Base-by-base conservation (phyloP, 2,888 invertebrate species). In the Ophioninae sp. region DNA sequence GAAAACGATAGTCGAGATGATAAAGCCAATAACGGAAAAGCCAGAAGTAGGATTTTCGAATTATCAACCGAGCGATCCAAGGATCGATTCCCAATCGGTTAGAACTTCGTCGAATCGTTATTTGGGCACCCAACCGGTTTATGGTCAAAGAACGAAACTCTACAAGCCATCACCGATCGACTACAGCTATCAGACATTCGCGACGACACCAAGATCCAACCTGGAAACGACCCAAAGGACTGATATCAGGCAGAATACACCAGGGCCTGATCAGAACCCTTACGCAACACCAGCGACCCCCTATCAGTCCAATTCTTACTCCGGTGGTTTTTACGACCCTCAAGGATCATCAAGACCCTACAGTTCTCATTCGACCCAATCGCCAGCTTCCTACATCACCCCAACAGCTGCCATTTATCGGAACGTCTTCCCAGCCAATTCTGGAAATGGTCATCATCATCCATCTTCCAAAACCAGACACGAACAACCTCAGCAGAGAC, bases 111-210 rank as follows among this genome's bases (percentile, higher is more conserved):
- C 51, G 17, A 17, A 13, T 2, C 51, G 13, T 6, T 13, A 23
- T 51, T 51, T 68, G 30, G 68, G 68, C n/a, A 67, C 23, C 0
- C 87, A 88, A 64, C 85, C 87, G 0, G 72, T 88, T 7, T 92
- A 88, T 58, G 91, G 92, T 0, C 89, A 90, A 67, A 89, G 91
- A 3, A 92, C 91, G 2, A 92, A 91, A 77, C 85, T 92, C 17
- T 90, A 89, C 9, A 90, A 91, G 75, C 85, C 85, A 0, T 84
- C 88, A 20, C 81, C 84, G 0, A 80, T 87, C 2, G 82, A 87
- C 59, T 87, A 86, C 30, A 85, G 84, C 37, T 87, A 86, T 22
- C 85, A 82, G 6, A 65, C 61, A 0, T 72, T 82, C 8, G 79
- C 23, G 10, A 61, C 88, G 0, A 74, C 44, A 17, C 9, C 51